These are phyloP conservation scores for Plodia interpunctella DNA, from an alignment of 1,140 invertebrate species.

Conservation along the genomic window DNA sequence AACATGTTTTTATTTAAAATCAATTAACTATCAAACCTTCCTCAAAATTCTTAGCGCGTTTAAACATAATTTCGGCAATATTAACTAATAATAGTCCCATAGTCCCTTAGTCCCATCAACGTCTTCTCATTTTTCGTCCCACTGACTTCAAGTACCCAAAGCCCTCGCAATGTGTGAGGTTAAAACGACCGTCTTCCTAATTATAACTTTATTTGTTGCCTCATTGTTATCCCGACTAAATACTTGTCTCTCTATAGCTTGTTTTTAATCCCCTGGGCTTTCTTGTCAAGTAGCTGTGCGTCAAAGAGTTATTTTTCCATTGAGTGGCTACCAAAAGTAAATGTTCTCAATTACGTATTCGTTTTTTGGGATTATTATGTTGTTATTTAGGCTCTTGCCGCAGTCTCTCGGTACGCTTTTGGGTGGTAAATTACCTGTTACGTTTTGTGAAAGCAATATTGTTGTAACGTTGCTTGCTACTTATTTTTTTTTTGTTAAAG, in stretches of 20 bases:
- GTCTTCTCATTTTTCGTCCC: neutral
- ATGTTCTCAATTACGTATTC: neutral
- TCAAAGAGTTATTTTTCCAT: neutral
- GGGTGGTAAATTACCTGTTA: neutral
- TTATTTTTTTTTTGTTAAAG: neutral
- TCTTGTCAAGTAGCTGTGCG: neutral
- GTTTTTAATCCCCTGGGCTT: neutral
- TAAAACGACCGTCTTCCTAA: neutral
- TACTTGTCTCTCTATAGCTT: neutral
- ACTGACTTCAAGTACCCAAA: neutral
- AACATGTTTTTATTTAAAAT: too few relatives aligned
- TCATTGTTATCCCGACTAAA: neutral
- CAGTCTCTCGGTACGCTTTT: neutral
- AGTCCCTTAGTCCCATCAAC: too few relatives aligned
- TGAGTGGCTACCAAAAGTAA: conserved; percentile 4
- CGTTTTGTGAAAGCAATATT: neutral
- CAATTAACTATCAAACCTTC: too few relatives aligned
- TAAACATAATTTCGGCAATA: too few relatives aligned
- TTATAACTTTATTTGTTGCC: neutral
- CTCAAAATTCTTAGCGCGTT: too few relatives aligned
- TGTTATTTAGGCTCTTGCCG: neutral
- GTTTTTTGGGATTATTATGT: conserved; percentile 4
- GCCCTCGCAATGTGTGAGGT: neutral
- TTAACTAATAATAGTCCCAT: too few relatives aligned
- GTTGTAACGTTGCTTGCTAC: neutral